Conservation (phyloP, 1,140 invertebrate species). For the Pseudachorutes palmiensis region DNA sequence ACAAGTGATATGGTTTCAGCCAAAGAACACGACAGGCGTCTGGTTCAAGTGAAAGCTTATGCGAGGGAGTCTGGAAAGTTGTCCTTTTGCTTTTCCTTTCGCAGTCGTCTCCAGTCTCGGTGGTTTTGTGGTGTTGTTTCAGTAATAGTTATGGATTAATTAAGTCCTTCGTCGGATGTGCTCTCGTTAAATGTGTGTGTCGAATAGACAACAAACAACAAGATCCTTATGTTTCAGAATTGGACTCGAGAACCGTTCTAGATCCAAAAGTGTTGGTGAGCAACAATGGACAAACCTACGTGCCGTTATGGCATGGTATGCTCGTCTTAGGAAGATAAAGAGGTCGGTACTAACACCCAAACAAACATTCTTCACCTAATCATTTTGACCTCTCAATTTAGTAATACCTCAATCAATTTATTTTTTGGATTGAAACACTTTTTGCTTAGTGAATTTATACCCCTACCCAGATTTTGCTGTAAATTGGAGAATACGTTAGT, state of each 20-base stretch:
- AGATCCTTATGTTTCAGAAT: slow-evolving; percentile 29
- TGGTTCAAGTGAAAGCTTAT: too few relatives aligned
- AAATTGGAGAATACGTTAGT: not conserved
- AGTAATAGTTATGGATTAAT: too few relatives aligned
- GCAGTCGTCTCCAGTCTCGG: too few relatives aligned
- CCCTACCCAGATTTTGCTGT: not conserved
- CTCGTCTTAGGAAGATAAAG: slow-evolving; percentile 76
- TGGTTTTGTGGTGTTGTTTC: too few relatives aligned
- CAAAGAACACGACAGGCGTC: too few relatives aligned
- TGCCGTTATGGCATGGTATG: slow-evolving; percentile 76
- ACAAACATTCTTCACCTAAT: slow-evolving; percentile 6
- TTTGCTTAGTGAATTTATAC: not conserved
- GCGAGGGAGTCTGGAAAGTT: too few relatives aligned
- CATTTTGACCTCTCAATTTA: not conserved
- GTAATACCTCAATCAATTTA: not conserved
- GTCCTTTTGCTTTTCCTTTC: too few relatives aligned
- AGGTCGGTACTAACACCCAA: slow-evolving; percentile 51
- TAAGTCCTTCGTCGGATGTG: too few relatives aligned
- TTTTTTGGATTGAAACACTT: not conserved
- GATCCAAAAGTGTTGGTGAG: slow-evolving; percentile 51
- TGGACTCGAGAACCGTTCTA: slow-evolving; percentile 32
- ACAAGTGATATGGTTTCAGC: too few relatives aligned
- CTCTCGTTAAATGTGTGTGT: too few relatives aligned
- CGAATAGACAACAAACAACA: not conserved
- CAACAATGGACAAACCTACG: slow-evolving; percentile 75